Percentiles rank a stretch among this genome's conserved stretches.
Conservation (phyloP, 2,888 invertebrate species). For the Trachelus troglodyta region DNA sequence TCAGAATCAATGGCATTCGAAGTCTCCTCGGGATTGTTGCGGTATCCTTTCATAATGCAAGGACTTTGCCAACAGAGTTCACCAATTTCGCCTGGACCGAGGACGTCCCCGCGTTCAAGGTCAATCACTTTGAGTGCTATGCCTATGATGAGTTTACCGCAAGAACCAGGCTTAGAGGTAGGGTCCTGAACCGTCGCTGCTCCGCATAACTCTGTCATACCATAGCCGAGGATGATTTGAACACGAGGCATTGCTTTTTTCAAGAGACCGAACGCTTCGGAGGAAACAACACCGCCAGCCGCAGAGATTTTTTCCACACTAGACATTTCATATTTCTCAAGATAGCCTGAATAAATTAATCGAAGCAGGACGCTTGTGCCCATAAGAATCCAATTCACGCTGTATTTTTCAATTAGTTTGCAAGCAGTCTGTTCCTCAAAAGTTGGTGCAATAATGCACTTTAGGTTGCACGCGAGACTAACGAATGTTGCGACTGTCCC, state of each 20-base stretch:
- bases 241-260: conserved; percentile 24
- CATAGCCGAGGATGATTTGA: conserved; percentile 34
- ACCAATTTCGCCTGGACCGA: conserved; percentile 45
- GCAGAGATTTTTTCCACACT: conserved; percentile 24
- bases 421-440: conserved; percentile 40
- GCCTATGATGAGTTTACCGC: conserved; percentile 37
- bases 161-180: conserved; percentile 38
- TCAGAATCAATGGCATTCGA: conserved; percentile 28
- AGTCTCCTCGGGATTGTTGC: conserved; percentile 46
- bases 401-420: conserved; percentile 49
- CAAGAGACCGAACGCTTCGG: conserved; percentile 28
- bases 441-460: conserved; percentile 17
- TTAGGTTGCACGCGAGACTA: conserved; percentile 20
- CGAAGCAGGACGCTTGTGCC: conserved; percentile 39
- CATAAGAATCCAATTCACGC: conserved; percentile 39
- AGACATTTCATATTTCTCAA: conserved; percentile 36
- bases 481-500: conserved; percentile 38
- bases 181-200: conserved; percentile 22
- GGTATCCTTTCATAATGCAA: conserved; percentile 39
- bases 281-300: conserved; percentile 36
- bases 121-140: conserved; percentile 45
- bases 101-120: conserved; percentile 21
- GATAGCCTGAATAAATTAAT: conserved; percentile 24
- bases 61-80: conserved; percentile 2
- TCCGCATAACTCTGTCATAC: conserved; percentile 51